Evolutionary conservation across 2,797 vertebrate genomes (phyloP).

Genomic region (Erethizon dorsatum): DNA sequence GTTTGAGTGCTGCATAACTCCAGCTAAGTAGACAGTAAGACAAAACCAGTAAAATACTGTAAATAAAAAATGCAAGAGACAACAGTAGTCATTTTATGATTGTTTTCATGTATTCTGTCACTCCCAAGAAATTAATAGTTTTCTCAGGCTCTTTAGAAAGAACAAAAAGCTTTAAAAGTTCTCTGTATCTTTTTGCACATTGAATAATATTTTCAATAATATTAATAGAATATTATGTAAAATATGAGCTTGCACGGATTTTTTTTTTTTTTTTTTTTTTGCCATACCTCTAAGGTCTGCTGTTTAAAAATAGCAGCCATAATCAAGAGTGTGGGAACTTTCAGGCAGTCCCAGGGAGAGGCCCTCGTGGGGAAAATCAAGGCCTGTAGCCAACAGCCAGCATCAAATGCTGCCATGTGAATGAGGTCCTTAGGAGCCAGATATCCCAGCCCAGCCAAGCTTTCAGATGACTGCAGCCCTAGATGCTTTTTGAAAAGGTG

Average conservation of each 20-base stretch:
- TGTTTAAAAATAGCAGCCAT: not conserved
- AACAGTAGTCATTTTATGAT: not conserved
- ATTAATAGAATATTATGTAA: not conserved
- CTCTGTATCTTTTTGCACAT: not conserved
- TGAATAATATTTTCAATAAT: not conserved
- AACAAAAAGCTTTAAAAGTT: not conserved
- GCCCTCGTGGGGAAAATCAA: not conserved
- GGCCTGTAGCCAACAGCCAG: not conserved
- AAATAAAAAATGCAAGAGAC: not conserved
- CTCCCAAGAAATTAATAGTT: not conserved
- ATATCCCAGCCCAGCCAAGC: not conserved
- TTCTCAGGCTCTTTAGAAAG: not conserved
- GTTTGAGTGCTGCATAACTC: not conserved
- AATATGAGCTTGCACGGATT: not conserved
- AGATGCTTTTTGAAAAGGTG: not conserved
- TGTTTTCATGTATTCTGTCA: not conserved
- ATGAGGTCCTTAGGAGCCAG: not conserved
- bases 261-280: slow-evolving; percentile 39
- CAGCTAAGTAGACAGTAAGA: not conserved
- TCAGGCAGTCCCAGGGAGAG: not conserved
- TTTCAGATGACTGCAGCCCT: not conserved
- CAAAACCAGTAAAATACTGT: not conserved
- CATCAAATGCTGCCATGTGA: not conserved
- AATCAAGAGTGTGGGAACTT: not conserved
- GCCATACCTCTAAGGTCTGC: not conserved